Conservation (phyloP, 2,888 invertebrate genomes). For the Eulithis prunata region DNA sequence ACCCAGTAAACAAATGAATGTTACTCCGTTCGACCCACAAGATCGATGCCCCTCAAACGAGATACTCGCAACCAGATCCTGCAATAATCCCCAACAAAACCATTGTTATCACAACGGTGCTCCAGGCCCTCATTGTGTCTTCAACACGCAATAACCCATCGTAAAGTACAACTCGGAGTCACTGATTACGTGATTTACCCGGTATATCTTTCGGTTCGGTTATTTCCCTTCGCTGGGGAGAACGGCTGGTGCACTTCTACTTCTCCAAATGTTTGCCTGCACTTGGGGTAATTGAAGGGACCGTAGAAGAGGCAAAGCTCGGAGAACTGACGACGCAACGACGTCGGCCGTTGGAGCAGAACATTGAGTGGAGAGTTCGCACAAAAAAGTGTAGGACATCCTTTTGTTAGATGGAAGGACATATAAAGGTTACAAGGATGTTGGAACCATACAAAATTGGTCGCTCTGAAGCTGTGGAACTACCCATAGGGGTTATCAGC, state of each 20-base stretch:
- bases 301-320: too few species aligned
- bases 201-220: conserved; percentile 27
- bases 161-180: conserved; percentile 26
- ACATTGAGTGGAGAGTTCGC: too few species aligned
- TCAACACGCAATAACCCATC: conserved; percentile 24
- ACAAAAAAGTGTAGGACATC: too few species aligned
- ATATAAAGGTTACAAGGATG: too few species aligned
- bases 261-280: too few species aligned
- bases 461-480: too few species aligned
- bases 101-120: conserved; percentile 23
- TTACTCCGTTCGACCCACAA: not conserved
- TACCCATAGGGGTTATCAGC: too few species aligned
- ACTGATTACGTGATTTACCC: conserved; percentile 33
- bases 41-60: not conserved
- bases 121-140: conserved; percentile 19
- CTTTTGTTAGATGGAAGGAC: too few species aligned
- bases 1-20: not conserved
- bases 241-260: not conserved
- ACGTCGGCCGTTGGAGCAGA: too few species aligned
- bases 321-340: too few species aligned
- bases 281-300: too few species aligned
- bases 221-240: conserved; percentile 6
- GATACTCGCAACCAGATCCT: conserved; percentile 1
- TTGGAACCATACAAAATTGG: too few species aligned
- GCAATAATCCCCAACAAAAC: conserved; percentile 23